Evolutionary conservation across 2,797 vertebrate genomes (phyloP).

Genomic region (Alca torda): DNA sequence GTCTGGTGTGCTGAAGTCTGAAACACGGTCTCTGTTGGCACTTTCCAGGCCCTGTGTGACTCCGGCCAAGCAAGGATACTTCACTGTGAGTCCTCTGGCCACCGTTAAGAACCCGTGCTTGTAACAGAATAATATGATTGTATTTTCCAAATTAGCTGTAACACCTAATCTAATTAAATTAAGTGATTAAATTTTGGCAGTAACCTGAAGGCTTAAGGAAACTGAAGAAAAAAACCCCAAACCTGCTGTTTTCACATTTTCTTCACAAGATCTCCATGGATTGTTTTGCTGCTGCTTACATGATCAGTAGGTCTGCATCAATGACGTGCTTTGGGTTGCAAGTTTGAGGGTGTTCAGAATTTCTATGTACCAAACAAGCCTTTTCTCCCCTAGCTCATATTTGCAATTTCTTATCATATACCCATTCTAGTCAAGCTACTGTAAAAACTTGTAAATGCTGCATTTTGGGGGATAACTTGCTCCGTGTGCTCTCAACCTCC

Average conservation of each 20-base stretch:
- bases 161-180: background rate
- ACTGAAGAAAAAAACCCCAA: background rate
- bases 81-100: background rate
- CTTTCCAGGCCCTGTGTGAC: background rate
- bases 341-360: background rate
- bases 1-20: background rate
- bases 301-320: background rate
- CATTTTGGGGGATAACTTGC: background rate
- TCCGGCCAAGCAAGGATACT: background rate
- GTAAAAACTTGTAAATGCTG: background rate
- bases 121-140: background rate
- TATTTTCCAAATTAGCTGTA: background rate
- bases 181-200: background rate
- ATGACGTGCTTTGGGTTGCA: background rate
- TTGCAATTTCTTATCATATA: background rate
- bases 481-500: background rate
- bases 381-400: background rate
- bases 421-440: background rate
- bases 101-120: background rate
- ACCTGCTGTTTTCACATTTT: background rate
- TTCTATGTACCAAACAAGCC: background rate
- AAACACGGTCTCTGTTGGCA: background rate
- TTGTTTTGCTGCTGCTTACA: rapidly evolving
- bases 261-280: rapidly evolving
- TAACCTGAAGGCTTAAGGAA: background rate